Percentiles rank a stretch among this genome's conserved stretches.
Evolutionary conservation across 2,113 vertebrate genomes (phyloP).

Genomic region (Tursiops truncatus): DNA sequence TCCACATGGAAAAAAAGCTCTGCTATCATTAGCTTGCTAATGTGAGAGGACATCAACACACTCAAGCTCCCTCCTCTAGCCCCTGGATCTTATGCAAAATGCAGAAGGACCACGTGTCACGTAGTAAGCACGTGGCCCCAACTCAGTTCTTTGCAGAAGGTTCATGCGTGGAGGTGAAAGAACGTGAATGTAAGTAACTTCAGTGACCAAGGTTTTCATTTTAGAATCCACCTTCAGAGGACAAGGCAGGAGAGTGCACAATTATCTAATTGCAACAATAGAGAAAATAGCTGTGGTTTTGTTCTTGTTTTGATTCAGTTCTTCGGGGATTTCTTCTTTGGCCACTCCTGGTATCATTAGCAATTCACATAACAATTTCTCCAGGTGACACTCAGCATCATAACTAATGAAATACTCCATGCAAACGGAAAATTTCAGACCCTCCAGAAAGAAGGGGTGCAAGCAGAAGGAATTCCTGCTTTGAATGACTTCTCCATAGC

Average conservation of each 20-base stretch:
- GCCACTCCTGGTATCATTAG: neutral
- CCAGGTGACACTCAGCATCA: neutral
- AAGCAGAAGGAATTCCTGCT: slow-evolving; percentile 48
- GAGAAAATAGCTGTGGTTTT: neutral
- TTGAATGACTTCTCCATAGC: neutral
- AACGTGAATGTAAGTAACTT: neutral
- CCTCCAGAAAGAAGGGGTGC: neutral
- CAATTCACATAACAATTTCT: slow-evolving; percentile 47
- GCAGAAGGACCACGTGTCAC: neutral
- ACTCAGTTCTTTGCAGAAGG: neutral
- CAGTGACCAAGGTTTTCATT: neutral
- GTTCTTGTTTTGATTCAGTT: neutral
- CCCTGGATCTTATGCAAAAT: neutral
- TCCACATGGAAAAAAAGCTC: neutral
- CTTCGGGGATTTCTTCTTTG: neutral
- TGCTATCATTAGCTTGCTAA: neutral
- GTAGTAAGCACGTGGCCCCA: neutral
- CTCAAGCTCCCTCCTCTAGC: neutral
- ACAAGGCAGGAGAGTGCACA: neutral
- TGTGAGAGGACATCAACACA: neutral
- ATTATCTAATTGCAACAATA: neutral
- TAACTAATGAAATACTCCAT: neutral
- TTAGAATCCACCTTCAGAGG: neutral
- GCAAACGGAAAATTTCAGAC: slow-evolving; percentile 28
- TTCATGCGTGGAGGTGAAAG: neutral